A percentile compares a stretch with the other conserved stretches of the same genome.
phyloP scores from a whole-genome alignment of 30 jellyfish, hydroid and myxozoan genomes.

The Mastigias papua region DNA sequence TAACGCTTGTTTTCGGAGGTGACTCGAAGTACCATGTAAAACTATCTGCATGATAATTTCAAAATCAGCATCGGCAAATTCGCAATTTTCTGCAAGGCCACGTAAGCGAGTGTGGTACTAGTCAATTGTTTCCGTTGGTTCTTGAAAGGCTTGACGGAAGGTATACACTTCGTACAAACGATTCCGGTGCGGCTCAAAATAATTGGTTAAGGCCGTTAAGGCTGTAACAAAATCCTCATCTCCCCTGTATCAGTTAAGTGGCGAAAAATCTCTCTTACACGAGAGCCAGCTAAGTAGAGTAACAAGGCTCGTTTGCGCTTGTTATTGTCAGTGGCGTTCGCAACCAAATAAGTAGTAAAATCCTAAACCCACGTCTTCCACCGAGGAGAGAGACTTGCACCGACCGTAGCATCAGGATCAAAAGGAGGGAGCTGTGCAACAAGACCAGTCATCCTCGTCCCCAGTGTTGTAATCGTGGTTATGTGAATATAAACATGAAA shows the following conservation, averaged over 20 bases:
- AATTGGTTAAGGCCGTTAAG: conserved; percentile 33
- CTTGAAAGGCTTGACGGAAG: conserved; percentile 42
- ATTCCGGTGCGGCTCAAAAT: neutral
- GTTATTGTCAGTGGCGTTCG: neutral
- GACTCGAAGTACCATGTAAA: neutral
- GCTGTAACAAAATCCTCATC: neutral
- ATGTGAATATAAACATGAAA: no score
- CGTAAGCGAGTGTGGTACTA: conserved; percentile 49
- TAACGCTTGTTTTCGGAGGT: neutral
- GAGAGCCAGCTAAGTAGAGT: conserved; percentile 37
- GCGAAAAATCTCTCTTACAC: conserved; percentile 51
- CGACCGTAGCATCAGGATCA: conserved; percentile 15
- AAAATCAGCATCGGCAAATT: conserved; percentile 16
- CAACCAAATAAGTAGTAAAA: conserved; percentile 21
- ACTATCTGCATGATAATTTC: conserved; percentile 11
- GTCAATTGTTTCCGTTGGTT: conserved; percentile 47
- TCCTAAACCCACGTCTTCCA: conserved; percentile 24
- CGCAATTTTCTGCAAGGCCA: conserved; percentile 46
- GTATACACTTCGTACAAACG: conserved; percentile 42
- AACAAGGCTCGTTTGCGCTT: conserved; percentile 46
- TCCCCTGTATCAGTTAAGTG: conserved; percentile 54
- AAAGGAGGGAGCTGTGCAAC: neutral
- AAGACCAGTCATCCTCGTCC: neutral
- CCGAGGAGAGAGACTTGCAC: conserved; percentile 4
- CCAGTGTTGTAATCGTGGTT: neutral